Evolutionary conservation across 2,113 vertebrate species (phyloP), one percentile per base, ranked within the genome.

Genomic region (Paracanthobrama guichenoti): DNA sequence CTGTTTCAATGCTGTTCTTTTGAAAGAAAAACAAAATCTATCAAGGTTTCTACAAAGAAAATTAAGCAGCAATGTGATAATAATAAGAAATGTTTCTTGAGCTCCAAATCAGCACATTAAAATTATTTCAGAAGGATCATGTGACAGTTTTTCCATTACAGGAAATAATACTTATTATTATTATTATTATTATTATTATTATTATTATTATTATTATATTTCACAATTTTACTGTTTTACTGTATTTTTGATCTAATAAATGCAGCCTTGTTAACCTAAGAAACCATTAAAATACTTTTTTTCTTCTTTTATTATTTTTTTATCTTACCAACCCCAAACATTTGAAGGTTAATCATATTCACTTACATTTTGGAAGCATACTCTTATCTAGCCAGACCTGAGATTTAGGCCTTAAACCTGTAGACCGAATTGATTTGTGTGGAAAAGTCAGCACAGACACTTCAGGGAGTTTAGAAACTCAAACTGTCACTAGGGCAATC

Each of bases 391-490:
- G 11, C 67, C 22, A 72, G 39, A 71, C 67, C 67, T n/a, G 35
- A 71, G 67, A 2, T 44, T 71, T 5, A 24, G n/a, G 42, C 22
- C 42, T 24, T 16, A 48, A 48, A 73, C 42, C 16, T 73, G 42
- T 26, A 9, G 13, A 26, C 71, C 13, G 6, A 12, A 48, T 73
- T 73, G 42, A 72, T 46, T 72, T 72, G 39, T 46, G 6, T 46
- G 22, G 28, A 88, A 85, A 88, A 86, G 80, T 84, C 80, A 59
- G 72, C 83, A 77, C 81, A 35, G 48, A 76, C 48, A 76, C 28
- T 66, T 75, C 28, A 8, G 14, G 2, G 48, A 77, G 71, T 84
- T 82, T 64, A 85, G 44, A 77, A 85, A 77, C 62, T 86, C 75
- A 22, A 85, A 80, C 48, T 85, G 76, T 71, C 80, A 75, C 24